These are phyloP conservation scores for Pemphigus obesinymphae DNA, from an alignment of 1,140 invertebrate genomes.

Conservation along the genomic window DNA sequence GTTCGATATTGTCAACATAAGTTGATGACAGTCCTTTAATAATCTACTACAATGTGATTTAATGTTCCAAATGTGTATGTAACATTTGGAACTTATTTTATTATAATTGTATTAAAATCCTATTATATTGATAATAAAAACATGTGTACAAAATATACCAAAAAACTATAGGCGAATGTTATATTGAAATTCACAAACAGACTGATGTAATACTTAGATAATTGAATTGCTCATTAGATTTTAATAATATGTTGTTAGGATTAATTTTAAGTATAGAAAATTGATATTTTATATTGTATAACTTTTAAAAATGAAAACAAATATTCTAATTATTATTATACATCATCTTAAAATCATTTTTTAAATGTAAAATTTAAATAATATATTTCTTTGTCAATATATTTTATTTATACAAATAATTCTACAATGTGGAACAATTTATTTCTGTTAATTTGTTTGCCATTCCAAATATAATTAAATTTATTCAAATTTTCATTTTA, in stretches of 20 bases:
- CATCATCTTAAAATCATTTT: too few species aligned
- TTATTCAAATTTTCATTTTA: background rate
- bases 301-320: background rate
- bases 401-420: background rate
- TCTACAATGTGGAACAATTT: background rate
- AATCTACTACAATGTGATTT: too few species aligned
- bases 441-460: background rate
- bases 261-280: background rate
- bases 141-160: constrained; percentile 33
- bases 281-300: constrained; percentile 20
- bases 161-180: constrained; percentile 1
- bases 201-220: constrained; percentile 8
- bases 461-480: background rate
- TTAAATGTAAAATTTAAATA: too few species aligned
- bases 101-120: background rate
- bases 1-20: too few species aligned
- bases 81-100: too few species aligned
- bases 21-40: too few species aligned
- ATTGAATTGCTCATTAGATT: constrained; percentile 37
- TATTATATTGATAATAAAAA: background rate
- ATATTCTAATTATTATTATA: background rate
- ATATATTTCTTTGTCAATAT: background rate
- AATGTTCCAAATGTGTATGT: too few species aligned
- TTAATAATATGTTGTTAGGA: constrained; percentile 17
- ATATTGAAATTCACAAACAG: constrained; percentile 2